A percentile compares a stretch with the other conserved stretches of the same genome.
phyloP scores from a whole-genome alignment of 2,888 invertebrate species.

The Leptinotarsa juncta region DNA sequence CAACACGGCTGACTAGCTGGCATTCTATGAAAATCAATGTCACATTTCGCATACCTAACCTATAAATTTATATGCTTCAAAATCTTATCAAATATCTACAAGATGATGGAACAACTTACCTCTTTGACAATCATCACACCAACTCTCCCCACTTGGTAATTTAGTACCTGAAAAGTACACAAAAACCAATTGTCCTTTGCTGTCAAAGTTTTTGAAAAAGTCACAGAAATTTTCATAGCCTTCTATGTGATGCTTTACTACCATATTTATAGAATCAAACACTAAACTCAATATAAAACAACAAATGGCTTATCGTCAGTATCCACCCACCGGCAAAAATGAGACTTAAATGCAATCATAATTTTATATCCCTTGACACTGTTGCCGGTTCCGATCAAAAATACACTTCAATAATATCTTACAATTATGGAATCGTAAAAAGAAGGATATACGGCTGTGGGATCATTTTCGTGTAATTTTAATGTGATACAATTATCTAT shows the following conservation, averaged over 20 bases:
- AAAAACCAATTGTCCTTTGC: constrained; percentile 64
- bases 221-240: constrained; percentile 75
- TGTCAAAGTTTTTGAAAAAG: constrained; percentile 69
- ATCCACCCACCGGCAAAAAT: too few species aligned
- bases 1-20: not conserved
- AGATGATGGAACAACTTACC: constrained; percentile 68
- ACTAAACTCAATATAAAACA: too few species aligned
- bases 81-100: too few species aligned
- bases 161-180: constrained; percentile 78
- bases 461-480: too few species aligned
- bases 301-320: too few species aligned
- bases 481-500: too few species aligned
- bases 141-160: constrained; percentile 77
- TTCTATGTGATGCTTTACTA: constrained; percentile 65
- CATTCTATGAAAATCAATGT: constrained; percentile 2
- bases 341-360: too few species aligned
- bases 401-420: too few species aligned
- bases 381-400: too few species aligned
- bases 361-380: too few species aligned
- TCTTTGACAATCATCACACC: constrained; percentile 90
- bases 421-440: too few species aligned
- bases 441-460: too few species aligned
- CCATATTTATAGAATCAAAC: constrained; percentile 63
- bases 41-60: not conserved
- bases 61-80: not conserved